A percentile compares a stretch with the other conserved stretches of the same genome.
These are phyloP conservation scores for Zophobas morio DNA, from an alignment of 1,140 invertebrate species.

Conservation along the genomic window DNA sequence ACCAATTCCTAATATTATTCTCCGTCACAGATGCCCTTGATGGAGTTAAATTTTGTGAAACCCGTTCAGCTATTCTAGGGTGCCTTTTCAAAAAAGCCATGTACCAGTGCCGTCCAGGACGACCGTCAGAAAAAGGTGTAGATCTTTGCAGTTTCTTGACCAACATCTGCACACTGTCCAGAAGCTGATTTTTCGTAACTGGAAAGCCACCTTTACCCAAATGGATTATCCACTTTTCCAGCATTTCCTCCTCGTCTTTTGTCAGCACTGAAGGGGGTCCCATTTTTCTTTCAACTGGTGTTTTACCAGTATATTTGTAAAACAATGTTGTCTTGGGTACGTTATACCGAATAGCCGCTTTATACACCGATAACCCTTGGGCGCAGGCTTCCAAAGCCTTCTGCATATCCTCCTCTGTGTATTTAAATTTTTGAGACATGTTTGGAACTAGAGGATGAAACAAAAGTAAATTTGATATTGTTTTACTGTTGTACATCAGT, in stretches of 20 bases:
- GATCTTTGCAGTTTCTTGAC: conserved; percentile 20
- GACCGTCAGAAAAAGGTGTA: conserved; percentile 55
- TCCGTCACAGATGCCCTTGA: conserved; percentile 48
- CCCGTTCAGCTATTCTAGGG: conserved; percentile 56
- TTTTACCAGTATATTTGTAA: no score
- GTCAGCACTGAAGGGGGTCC: conserved; percentile 28
- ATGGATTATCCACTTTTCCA: conserved; percentile 40
- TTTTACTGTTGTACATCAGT: no score
- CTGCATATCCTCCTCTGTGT: no score
- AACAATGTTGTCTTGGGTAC: no score
- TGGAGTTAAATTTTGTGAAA: conserved; percentile 50
- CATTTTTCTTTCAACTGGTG: conserved; percentile 13
- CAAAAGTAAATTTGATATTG: no score
- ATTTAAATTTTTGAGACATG: no score
- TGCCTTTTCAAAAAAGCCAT: conserved; percentile 60
- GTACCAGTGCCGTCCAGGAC: conserved; percentile 62
- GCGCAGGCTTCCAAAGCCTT: no score
- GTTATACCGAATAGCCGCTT: no score
- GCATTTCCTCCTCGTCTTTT: conserved; percentile 36
- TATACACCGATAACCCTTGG: no score
- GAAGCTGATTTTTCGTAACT: conserved; percentile 8
- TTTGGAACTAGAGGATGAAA: no score
- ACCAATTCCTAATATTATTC: conserved; percentile 58
- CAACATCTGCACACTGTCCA: conserved; percentile 32
- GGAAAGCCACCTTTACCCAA: conserved; percentile 43